These are phyloP conservation scores for Seriola rivoliana DNA, from an alignment of 2,113 vertebrate genomes.

Conservation along the genomic window DNA sequence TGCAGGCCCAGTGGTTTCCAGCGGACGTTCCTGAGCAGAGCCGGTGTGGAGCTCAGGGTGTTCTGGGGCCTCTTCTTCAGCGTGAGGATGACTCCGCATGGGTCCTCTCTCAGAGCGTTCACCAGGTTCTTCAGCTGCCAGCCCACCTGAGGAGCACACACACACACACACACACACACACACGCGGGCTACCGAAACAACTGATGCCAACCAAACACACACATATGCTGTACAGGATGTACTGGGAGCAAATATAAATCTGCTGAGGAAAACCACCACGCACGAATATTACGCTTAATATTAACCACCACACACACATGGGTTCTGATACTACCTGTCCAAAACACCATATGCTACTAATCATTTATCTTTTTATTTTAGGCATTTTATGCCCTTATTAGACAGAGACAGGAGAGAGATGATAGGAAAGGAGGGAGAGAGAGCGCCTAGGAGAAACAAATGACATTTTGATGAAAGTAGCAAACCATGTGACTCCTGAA, in stretches of 20 bases:
- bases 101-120: slow-evolving; percentile 91
- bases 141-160: slow-evolving; percentile 87
- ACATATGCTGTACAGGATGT: background rate
- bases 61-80: slow-evolving; percentile 93
- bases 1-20: slow-evolving; percentile 92
- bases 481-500: background rate
- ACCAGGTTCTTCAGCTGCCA: slow-evolving; percentile 95
- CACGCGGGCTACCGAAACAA: slow-evolving; percentile 19
- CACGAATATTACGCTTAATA: background rate
- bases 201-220: slow-evolving; percentile 15
- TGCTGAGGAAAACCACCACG: slow-evolving; percentile 7
- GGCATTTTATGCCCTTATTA: no score
- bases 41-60: slow-evolving; percentile 90
- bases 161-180: slow-evolving; percentile 59
- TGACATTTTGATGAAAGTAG: background rate
- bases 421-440: background rate
- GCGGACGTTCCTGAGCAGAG: slow-evolving; percentile 91
- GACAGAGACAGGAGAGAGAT: background rate
- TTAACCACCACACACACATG: slow-evolving; percentile 14
- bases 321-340: background rate
- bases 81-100: slow-evolving; percentile 91
- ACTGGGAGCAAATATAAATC: background rate
- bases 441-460: background rate
- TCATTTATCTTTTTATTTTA: background rate
- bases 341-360: background rate